phyloP scores from a whole-genome alignment of 2,113 vertebrate species.

The Aldabrachelys gigantea region DNA sequence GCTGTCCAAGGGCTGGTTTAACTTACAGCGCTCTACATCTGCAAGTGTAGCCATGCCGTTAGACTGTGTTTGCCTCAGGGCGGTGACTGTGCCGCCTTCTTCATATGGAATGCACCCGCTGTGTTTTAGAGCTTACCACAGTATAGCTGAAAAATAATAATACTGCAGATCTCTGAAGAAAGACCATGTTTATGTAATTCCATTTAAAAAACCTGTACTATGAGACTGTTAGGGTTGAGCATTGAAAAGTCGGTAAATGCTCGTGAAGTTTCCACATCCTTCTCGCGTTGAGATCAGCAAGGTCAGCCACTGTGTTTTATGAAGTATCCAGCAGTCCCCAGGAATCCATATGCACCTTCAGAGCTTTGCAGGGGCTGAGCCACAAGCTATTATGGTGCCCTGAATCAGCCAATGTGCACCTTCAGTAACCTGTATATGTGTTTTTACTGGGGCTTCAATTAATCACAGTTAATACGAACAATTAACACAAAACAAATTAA shows the following conservation, averaged over 20 bases:
- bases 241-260: neutral
- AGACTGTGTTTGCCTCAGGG: neutral
- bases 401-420: neutral
- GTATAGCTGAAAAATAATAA: neutral
- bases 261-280: neutral
- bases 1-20: too few species aligned
- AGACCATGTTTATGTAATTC: rapidly evolving
- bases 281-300: neutral
- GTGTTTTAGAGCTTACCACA: neutral
- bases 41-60: too few species aligned
- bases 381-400: neutral
- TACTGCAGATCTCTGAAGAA: neutral
- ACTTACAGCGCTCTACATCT: too few species aligned
- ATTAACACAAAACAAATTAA: too few species aligned
- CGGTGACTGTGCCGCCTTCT: neutral
- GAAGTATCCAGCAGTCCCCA: neutral
- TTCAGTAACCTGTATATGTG: neutral
- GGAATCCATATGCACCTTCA: neutral
- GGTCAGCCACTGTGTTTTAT: neutral
- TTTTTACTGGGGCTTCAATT: neutral
- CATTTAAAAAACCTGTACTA: neutral
- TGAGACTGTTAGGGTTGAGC: neutral
- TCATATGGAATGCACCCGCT: neutral
- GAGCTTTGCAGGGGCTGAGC: neutral
- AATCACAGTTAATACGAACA: too few species aligned